These are phyloP conservation scores for Miichthys miiuy DNA, from an alignment of 2,797 vertebrate species.

Conservation along the genomic window DNA sequence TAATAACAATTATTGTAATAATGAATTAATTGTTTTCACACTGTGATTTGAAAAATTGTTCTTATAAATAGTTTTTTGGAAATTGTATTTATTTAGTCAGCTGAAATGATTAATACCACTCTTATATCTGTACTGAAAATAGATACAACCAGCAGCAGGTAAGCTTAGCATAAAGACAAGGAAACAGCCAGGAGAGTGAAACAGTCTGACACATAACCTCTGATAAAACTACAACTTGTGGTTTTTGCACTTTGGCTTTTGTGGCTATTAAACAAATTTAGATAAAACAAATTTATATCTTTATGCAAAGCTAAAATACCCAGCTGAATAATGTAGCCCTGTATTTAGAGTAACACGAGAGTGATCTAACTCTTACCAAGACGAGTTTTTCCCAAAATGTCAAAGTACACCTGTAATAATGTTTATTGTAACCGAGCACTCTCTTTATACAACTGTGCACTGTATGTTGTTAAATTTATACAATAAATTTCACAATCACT, in stretches of 20 bases:
- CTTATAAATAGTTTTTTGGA: not conserved
- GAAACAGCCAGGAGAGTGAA: not conserved
- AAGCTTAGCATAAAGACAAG: not conserved
- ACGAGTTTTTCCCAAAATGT: not conserved
- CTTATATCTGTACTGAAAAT: not conserved
- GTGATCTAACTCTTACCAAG: not conserved
- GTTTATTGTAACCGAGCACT: not conserved
- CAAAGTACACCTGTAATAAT: not conserved
- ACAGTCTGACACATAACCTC: not conserved
- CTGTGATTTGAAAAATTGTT: not conserved
- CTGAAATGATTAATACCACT: not conserved
- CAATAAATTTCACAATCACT: conserved; percentile 27
- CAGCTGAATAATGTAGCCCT: not conserved
- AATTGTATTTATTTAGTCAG: not conserved
- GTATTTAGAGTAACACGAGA: not conserved
- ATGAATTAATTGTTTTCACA: not conserved
- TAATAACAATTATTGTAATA: no score
- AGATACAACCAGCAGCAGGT: not conserved
- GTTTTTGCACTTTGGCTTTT: not conserved
- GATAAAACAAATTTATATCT: not conserved
- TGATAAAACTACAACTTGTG: not conserved
- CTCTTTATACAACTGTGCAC: conserved; percentile 2
- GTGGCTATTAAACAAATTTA: not conserved
- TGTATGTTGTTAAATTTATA: conserved; percentile 22
- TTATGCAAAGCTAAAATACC: conserved; percentile 10